A percentile compares a stretch with the other conserved stretches of the same genome.
Evolutionary conservation across 1,140 invertebrate species (phyloP).

Genomic region (Drosophila nasuta): DNA sequence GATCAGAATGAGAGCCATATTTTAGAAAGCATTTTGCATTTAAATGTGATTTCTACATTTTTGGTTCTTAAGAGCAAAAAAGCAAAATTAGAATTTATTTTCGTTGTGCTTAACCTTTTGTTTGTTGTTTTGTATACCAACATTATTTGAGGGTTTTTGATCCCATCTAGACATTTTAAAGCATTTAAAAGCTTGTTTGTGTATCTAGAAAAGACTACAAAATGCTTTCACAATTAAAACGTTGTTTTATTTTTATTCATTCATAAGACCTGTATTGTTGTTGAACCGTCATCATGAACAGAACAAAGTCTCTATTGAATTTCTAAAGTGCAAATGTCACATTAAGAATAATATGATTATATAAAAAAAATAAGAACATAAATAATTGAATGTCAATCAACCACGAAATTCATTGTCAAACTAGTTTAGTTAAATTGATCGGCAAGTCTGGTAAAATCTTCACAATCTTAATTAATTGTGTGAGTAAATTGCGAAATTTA

Average conservation of each 20-base stretch:
- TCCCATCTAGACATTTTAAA: no score
- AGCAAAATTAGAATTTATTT: no score
- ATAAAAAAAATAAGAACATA: background rate
- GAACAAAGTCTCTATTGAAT: background rate
- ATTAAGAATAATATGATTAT: background rate
- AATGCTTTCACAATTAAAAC: background rate
- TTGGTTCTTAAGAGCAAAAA: no score
- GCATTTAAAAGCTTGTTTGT: no score
- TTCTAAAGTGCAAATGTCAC: conserved; percentile 17
- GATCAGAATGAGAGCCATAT: background rate
- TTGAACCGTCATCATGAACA: background rate
- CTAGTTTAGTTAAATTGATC: conserved; percentile 13
- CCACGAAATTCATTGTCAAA: background rate
- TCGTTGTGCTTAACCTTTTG: no score
- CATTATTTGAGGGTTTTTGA: no score
- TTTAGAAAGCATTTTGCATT: background rate
- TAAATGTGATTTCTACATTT: background rate
- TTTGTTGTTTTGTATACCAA: no score
- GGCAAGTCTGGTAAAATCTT: background rate
- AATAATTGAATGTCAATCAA: background rate
- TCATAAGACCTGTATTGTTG: background rate
- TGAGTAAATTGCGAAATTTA: conserved; percentile 8
- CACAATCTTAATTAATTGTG: conserved; percentile 2
- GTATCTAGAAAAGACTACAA: background rate
- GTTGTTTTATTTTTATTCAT: background rate